These are phyloP conservation scores for Diceros bicornis DNA, from an alignment of 2,797 vertebrate genomes.

Conservation along the genomic window DNA sequence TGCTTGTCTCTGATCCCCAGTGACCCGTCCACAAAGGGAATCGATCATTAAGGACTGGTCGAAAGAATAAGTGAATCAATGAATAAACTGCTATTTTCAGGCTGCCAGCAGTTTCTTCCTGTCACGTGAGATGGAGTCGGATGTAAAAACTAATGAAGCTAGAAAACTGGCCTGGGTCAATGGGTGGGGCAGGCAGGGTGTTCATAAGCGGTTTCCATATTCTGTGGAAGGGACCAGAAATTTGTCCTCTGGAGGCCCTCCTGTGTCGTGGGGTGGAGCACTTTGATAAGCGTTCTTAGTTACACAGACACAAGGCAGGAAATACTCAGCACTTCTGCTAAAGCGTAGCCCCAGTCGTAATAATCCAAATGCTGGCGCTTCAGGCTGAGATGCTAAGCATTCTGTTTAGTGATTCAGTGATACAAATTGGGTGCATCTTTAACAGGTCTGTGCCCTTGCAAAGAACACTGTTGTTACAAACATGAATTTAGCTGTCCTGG, in stretches of 20 bases:
- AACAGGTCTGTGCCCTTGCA: background rate
- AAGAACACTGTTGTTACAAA: background rate
- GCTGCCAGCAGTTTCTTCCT: background rate
- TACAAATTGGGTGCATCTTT: fast-evolving
- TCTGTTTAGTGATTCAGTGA: background rate
- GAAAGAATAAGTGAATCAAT: background rate
- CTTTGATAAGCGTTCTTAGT: background rate
- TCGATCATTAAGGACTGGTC: background rate
- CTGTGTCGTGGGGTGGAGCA: too few relatives aligned
- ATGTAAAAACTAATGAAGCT: background rate
- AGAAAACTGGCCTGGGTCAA: background rate
- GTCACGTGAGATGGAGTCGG: background rate
- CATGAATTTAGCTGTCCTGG: background rate
- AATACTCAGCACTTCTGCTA: background rate
- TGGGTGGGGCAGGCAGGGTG: background rate
- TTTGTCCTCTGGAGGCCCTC: background rate
- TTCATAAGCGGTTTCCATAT: background rate
- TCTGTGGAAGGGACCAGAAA: background rate
- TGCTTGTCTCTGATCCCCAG: background rate
- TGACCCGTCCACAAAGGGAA: background rate
- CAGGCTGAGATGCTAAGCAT: background rate
- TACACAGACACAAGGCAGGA: background rate
- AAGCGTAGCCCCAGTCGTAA: fast-evolving
- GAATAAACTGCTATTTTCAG: background rate
- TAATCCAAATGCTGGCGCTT: fast-evolving